These are phyloP conservation scores for Xiphias gladius DNA, from an alignment of 2,113 vertebrate species.

Conservation along the genomic window DNA sequence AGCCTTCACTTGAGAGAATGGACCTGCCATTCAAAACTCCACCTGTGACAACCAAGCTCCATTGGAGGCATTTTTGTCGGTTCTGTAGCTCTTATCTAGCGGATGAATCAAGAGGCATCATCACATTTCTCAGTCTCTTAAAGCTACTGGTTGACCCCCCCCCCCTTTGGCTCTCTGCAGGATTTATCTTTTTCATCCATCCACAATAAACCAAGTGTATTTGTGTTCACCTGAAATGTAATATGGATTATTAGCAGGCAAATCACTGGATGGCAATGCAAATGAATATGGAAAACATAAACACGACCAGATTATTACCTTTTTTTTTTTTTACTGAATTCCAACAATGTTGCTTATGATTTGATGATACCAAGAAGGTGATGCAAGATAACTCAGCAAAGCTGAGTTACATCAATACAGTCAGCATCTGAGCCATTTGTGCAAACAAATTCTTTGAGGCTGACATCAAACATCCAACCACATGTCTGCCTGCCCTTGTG, in stretches of 20 bases:
- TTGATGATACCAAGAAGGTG: conserved; percentile 30
- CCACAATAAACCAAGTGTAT: conserved; percentile 48
- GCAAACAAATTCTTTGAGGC: conserved; percentile 71
- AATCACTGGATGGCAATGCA: conserved; percentile 20
- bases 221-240: conserved; percentile 39
- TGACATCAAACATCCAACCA: conserved; percentile 76
- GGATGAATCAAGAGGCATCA: conserved; percentile 70
- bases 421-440: conserved; percentile 60
- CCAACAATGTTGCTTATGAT: conserved; percentile 11
- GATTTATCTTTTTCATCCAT: conserved; percentile 59
- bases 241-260: conserved; percentile 38
- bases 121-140: conserved; percentile 63
- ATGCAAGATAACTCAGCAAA: conserved; percentile 47
- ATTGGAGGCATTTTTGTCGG: conserved; percentile 34
- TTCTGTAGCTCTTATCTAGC: conserved; percentile 61
- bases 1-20: conserved; percentile 56
- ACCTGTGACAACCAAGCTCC: conserved; percentile 56
- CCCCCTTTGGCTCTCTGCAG: conserved; percentile 4
- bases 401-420: conserved; percentile 49
- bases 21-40: conserved; percentile 66
- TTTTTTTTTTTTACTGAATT: conserved; percentile 25
- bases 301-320: conserved; percentile 6
- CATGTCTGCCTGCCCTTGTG: conserved; percentile 64
- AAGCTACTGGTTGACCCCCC: conserved; percentile 37
- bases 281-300: conserved; percentile 15